Conservation (phyloP, 2,797 vertebrate genomes). For the Thamnophis elegans region DNA sequence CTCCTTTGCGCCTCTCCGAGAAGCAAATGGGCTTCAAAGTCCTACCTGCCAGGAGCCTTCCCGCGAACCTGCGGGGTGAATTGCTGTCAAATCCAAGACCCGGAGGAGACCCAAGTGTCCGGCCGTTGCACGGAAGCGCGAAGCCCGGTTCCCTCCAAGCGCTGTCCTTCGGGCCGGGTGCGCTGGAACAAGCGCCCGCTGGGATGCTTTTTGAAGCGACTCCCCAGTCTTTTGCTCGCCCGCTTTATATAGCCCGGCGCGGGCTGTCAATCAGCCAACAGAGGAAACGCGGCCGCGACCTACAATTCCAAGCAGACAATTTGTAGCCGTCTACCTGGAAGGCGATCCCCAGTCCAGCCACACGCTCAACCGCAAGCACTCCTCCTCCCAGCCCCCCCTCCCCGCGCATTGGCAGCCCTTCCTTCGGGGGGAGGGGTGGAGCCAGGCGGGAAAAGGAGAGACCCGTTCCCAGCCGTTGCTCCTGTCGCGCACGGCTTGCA, state of each 20-base stretch:
- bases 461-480: not conserved
- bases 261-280: conserved; percentile 76
- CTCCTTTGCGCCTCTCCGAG: not conserved
- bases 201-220: not conserved
- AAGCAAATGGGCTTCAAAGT: not conserved
- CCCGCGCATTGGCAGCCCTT: not conserved
- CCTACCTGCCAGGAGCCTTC: not conserved
- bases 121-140: not conserved
- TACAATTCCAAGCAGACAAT: conserved; percentile 70
- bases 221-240: not conserved
- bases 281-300: conserved; percentile 73
- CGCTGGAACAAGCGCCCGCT: not conserved
- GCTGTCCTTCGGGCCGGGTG: not conserved
- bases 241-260: conserved; percentile 75
- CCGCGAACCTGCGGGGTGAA: not conserved
- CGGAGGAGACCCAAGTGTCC: not conserved
- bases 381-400: conserved; percentile 51
- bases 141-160: no score
- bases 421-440: conserved; percentile 47
- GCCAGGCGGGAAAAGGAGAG: conserved; percentile 25
- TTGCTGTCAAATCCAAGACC: not conserved
- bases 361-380: conserved; percentile 24
- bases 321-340: conserved; percentile 63
- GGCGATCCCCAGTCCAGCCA: conserved; percentile 44
- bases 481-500: not conserved